Percentiles rank a stretch among this genome's conserved stretches.
These are phyloP conservation scores for Amphibalanus amphitrite DNA, from an alignment of 1,140 invertebrate species.

Conservation along the genomic window DNA sequence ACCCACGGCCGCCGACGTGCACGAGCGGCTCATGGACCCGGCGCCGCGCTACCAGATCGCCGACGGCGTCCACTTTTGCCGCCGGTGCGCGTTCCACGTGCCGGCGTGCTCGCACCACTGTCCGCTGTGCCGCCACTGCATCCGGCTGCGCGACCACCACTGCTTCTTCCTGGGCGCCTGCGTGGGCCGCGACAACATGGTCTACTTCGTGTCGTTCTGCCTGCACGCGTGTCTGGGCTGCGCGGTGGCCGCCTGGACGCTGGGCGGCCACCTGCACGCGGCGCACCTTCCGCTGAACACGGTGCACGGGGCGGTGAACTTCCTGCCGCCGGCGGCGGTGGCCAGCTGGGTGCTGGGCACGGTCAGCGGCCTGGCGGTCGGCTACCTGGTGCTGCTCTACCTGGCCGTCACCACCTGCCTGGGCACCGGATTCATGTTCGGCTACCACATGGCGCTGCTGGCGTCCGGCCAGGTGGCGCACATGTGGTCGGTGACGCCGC, in stretches of 20 bases:
- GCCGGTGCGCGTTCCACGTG: background rate
- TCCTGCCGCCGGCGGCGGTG: background rate
- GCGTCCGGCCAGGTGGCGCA: background rate
- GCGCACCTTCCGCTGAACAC: background rate
- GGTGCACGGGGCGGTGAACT: background rate
- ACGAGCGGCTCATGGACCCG: background rate
- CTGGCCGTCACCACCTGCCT: background rate
- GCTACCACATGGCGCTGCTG: background rate
- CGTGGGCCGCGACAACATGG: slow-evolving; percentile 18
- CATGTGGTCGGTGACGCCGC: background rate
- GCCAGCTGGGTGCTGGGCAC: background rate
- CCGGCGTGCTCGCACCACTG: slow-evolving; percentile 14
- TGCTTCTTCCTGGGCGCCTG: slow-evolving; percentile 19
- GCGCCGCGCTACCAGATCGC: background rate
- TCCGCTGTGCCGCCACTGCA: slow-evolving; percentile 17
- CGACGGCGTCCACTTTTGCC: background rate
- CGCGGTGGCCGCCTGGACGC: background rate
- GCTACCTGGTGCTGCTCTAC: background rate
- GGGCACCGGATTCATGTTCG: background rate
- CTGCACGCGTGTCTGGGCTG: slow-evolving; percentile 19
- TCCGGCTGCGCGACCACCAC: slow-evolving; percentile 18
- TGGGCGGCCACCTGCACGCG: background rate
- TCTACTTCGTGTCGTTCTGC: slow-evolving; percentile 18
- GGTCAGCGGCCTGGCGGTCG: background rate
- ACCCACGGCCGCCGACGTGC: background rate